These are phyloP conservation scores for Dasypolia templi DNA, from an alignment of 2,888 invertebrate genomes.

Conservation along the genomic window DNA sequence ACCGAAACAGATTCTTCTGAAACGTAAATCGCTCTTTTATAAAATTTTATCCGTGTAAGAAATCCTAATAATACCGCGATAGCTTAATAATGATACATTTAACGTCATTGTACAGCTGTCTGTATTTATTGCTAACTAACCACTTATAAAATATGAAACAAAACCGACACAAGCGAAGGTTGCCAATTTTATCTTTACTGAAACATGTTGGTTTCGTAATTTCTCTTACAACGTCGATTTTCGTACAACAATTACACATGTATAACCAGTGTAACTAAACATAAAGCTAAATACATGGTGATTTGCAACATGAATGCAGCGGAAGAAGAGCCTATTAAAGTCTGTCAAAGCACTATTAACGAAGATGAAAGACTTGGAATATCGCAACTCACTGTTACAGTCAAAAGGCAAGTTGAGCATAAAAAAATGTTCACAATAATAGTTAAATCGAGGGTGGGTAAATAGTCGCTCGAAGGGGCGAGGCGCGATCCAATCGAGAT, in stretches of 20 bases:
- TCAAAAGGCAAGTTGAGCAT: constrained; percentile 81
- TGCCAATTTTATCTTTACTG: background rate
- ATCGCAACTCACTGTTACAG: constrained; percentile 71
- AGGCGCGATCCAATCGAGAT: constrained; percentile 87
- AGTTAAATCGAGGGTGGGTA: constrained; percentile 89
- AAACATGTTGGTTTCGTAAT: background rate
- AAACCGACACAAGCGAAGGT: background rate
- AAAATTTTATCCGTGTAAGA: background rate
- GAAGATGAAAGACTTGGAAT: constrained; percentile 74
- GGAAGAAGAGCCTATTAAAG: constrained; percentile 68
- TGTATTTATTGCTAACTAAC: background rate
- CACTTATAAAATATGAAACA: background rate
- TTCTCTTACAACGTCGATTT: background rate
- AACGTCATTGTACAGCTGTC: background rate
- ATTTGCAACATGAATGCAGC: constrained; percentile 53
- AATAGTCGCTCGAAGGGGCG: constrained; percentile 82
- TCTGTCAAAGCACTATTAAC: constrained; percentile 76
- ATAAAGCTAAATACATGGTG: constrained; percentile 32
- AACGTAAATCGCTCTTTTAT: background rate
- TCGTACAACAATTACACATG: background rate
- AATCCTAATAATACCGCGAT: constrained; percentile 3
- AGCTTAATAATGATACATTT: background rate
- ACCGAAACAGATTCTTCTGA: background rate
- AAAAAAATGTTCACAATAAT: constrained; percentile 86
- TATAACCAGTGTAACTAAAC: background rate